Evolutionary conservation across 2,888 invertebrate species (phyloP).

Genomic region (Lottia gigantea): DNA sequence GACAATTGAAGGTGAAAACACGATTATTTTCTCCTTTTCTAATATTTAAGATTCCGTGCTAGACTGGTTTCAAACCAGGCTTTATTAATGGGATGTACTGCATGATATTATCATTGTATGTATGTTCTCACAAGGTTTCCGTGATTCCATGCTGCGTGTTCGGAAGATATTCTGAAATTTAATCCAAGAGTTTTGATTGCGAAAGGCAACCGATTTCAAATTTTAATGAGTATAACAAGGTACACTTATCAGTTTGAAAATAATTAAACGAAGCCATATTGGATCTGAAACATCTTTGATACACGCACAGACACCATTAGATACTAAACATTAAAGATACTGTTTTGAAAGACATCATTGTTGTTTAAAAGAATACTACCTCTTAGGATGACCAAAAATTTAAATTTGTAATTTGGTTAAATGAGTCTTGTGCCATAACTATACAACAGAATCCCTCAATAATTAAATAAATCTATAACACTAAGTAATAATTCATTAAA

Average conservation of each 20-base stretch:
- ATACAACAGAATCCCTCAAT: too few relatives aligned
- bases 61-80: background rate
- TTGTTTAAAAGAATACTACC: too few relatives aligned
- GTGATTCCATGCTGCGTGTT: background rate
- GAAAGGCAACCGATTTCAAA: conserved; percentile 9
- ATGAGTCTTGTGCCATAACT: too few relatives aligned
- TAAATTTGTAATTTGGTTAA: too few relatives aligned
- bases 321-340: too few relatives aligned
- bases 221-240: conserved; percentile 5
- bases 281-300: too few relatives aligned
- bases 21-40: background rate
- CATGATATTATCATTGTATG: background rate
- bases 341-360: too few relatives aligned
- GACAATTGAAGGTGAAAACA: conserved; percentile 11
- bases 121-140: background rate
- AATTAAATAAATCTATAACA: too few relatives aligned
- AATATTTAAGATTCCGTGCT: background rate
- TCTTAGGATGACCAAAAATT: too few relatives aligned
- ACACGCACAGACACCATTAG: too few relatives aligned
- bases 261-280: background rate
- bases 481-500: too few relatives aligned
- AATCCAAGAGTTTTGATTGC: conserved; percentile 11
- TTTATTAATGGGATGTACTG: background rate
- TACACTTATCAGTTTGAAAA: conserved; percentile 4
- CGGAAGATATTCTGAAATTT: background rate